Evolutionary conservation across 2,888 invertebrate genomes (phyloP), one percentile per base, ranked within the genome.

Genomic region (Caenorhabditis parvicauda): DNA sequence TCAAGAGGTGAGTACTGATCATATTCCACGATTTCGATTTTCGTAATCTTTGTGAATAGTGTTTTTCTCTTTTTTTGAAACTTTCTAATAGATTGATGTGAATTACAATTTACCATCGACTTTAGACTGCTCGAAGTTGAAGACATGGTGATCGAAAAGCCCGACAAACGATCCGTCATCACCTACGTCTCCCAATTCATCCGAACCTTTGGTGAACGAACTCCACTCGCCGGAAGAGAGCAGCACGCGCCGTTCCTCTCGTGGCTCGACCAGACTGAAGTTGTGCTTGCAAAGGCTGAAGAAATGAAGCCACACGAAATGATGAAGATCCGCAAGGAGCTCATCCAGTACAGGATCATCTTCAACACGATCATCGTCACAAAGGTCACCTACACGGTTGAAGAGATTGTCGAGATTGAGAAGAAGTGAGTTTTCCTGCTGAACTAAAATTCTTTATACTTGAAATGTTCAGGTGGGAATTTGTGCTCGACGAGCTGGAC

Each of bases 121-220:
- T n/a, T n/a, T n/a, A n/a, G 55, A 17, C 56, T 77, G 43, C 43
- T 79, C 14, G 74, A 77, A 48, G 72, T 75, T 39, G 75, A 76
- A 28, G 81, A 81, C 50, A 64, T 81, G 46, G 64, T 78, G 54
- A 64, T 65, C 48, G 76, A 74, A n/a, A 72, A 72, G 48, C 81
- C 81, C 21, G 81, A 81, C 62, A 77, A 79, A 42, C 60, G 78
- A 35, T 76, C 76, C 29, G 69, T 81, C 29, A 76, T 81, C 61
- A 81, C 81, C 22, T 81, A 81, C 62, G 73, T 81, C 14, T 79
- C 81, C 21, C 80, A 81, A 58, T 81, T 80, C 54, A 65, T 77
- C 29, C 54, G 71, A 37, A 63, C 67, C 51, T 69, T 69, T 41
- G 68, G 72, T 41, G 72, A 73, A 43, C 27, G 69, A 32, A 53